Evolutionary conservation across 2,888 invertebrate species (phyloP), one percentile per base, ranked within the genome.

Genomic region (Amiota minor): DNA sequence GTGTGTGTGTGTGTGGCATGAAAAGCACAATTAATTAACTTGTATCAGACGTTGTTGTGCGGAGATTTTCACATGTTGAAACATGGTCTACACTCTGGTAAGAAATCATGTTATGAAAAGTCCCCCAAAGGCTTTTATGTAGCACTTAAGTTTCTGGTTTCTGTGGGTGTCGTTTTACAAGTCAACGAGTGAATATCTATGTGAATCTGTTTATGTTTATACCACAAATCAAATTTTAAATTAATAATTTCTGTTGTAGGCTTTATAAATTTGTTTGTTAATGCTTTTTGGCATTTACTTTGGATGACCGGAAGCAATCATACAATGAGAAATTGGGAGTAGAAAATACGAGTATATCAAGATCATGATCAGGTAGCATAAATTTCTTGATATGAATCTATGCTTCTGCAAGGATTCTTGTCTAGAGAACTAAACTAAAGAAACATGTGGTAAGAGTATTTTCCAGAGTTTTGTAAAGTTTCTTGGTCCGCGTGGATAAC

Each of bases 11-110:
- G 71, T 76, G 70, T 59, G 72, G 71, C 74, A 64, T 72, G 72
- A 72, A 71, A 76, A 74, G 76, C 80, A 84, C 87, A 85, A 86
- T 85, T 85, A 85, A 85, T 85, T 86, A 85, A 85, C 86, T 85
- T 84, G 86, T 84, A 84, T 84, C 83, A 85, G 72, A 74, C 74
- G 74, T 77, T 70, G 84, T 75, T 81, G 78, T 79, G 79, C 35
- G 35, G 82, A 77, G 72, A 72, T 67, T 74, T 74, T 71, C 56
- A 65, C 61, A 18, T 53, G 20, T 74, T 83, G 79, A 16, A 14
- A 14, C 61, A 11, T 61, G 45, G 35, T 64, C 45, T 46, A 64
- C 46, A 46, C 20, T 64, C 20, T 16, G 23, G 64, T 16, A 64
- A 35, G 35, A 35, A 35, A 35, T 35, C 35, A 35, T 35, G 35